These are phyloP conservation scores for Notarius quadriscutis DNA, from an alignment of 2,113 vertebrate species.

Conservation along the genomic window DNA sequence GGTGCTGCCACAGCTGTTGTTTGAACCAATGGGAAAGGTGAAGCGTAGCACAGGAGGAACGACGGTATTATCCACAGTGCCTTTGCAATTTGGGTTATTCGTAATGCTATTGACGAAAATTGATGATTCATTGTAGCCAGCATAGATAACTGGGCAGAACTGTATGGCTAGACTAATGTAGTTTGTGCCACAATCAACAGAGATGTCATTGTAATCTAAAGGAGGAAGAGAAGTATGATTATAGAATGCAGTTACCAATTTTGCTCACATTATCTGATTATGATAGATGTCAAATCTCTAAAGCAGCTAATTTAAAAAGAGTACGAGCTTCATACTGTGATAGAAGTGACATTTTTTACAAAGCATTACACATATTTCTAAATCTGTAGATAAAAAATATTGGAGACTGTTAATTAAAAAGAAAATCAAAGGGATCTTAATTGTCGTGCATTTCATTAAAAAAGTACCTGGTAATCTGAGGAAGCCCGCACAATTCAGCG, in stretches of 20 bases:
- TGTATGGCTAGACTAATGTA: conserved; percentile 62
- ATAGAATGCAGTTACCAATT: not conserved
- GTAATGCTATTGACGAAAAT: conserved; percentile 63
- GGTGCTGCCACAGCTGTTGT: conserved; percentile 63
- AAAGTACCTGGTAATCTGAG: conserved; percentile 46
- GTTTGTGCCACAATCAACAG: conserved; percentile 65
- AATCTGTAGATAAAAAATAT: not conserved
- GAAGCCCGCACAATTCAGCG: not conserved
- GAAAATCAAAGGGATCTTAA: not conserved
- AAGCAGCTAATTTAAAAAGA: not conserved
- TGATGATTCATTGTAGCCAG: conserved; percentile 68
- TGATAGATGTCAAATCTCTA: not conserved
- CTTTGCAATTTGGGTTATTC: conserved; percentile 56
- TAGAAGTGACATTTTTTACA: not conserved
- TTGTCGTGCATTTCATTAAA: not conserved
- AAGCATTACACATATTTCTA: not conserved
- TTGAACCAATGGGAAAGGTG: conserved; percentile 65
- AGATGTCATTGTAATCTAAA: conserved; percentile 67
- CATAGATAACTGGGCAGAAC: conserved; percentile 67
- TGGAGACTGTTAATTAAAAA: not conserved
- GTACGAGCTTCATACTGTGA: not conserved
- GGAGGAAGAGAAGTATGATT: not conserved
- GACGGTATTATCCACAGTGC: conserved; percentile 53
- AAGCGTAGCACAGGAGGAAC: conserved; percentile 63
- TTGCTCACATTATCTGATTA: not conserved